These are phyloP conservation scores for Oryzias dopingdopingensis DNA, from an alignment of 2,797 vertebrate genomes.

Conservation along the genomic window DNA sequence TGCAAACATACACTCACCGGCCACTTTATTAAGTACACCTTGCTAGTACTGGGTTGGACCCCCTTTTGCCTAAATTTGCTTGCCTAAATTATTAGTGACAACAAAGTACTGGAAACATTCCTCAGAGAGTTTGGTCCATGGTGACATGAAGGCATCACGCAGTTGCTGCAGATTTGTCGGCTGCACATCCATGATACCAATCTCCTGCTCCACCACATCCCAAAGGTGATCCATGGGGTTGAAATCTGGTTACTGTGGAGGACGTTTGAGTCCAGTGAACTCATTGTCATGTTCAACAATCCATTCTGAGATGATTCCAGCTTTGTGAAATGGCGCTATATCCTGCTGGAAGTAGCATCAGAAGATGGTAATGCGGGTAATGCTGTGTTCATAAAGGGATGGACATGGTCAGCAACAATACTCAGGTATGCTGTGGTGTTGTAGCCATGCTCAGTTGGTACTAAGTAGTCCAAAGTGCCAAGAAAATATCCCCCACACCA, in stretches of 20 bases:
- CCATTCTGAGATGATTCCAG: neutral
- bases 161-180: conserved; percentile 28
- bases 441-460: no score
- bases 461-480: no score
- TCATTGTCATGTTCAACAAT: neutral
- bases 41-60: no score
- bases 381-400: no score
- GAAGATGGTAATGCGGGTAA: neutral
- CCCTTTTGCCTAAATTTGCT: no score
- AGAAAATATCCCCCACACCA: no score
- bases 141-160: neutral
- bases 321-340: neutral
- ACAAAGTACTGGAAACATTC: neutral
- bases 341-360: neutral
- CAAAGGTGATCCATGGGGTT: neutral
- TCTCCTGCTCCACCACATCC: conserved; percentile 41
- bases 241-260: neutral
- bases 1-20: no score
- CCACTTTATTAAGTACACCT: no score
- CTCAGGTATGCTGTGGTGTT: no score
- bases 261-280: neutral
- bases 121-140: neutral
- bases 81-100: no score
- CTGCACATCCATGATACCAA: conserved; percentile 49
- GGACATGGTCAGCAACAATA: no score